Evolutionary conservation across 2,888 invertebrate species (phyloP).

Genomic region (Hyppa rectilinea): DNA sequence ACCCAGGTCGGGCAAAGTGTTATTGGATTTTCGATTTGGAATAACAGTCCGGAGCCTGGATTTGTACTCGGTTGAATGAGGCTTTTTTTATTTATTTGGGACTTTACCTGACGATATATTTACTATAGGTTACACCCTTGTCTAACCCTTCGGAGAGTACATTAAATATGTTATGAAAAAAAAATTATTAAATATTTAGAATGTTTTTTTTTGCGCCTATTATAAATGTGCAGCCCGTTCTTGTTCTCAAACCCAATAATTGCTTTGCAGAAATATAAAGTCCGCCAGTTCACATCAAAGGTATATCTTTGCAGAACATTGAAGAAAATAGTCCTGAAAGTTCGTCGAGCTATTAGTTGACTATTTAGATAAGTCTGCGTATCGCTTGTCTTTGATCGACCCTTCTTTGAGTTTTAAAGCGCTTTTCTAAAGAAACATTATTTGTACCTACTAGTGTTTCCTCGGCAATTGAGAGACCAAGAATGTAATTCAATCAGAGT

Average conservation of each 20-base stretch:
- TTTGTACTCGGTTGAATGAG: no score
- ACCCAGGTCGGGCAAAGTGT: no score
- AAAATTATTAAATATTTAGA: no score
- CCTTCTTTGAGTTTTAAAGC: conserved; percentile 9
- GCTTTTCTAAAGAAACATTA: conserved; percentile 9
- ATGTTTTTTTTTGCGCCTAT: background rate
- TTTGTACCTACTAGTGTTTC: background rate
- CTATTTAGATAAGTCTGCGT: conserved; percentile 9
- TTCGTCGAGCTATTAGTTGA: conserved; percentile 23
- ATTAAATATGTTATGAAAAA: no score
- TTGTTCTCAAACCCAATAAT: background rate
- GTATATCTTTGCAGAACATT: conserved; percentile 13
- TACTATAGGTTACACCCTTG: no score
- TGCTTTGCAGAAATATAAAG: background rate
- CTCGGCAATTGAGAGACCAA: background rate
- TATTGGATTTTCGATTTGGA: no score
- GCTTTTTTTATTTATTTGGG: no score
- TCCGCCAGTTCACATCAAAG: conserved; percentile 3
- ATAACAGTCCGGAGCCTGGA: no score
- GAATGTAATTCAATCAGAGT: background rate
- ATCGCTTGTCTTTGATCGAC: conserved; percentile 21
- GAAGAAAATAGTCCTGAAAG: conserved; percentile 16
- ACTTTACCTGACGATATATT: no score
- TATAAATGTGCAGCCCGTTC: background rate
- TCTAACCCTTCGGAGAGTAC: no score